Conservation (phyloP, 2,113 vertebrate species). For the Galbula dea region DNA sequence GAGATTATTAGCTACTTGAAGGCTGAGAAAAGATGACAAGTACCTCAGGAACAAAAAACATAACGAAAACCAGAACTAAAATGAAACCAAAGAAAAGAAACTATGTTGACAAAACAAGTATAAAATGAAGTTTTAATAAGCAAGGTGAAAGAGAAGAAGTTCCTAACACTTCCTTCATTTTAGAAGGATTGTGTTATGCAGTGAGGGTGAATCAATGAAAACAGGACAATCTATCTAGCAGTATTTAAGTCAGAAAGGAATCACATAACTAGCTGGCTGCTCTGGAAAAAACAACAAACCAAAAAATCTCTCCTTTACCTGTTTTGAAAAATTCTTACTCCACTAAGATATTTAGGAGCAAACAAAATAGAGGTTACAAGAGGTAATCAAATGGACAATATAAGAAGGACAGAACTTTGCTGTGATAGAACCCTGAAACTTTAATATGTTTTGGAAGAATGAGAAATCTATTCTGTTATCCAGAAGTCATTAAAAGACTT, state of each 20-base stretch:
- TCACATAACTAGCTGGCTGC: not conserved
- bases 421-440: not conserved
- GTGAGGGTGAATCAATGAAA: not conserved
- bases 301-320: accelerated
- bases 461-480: not conserved
- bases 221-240: not conserved
- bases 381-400: not conserved
- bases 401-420: not conserved
- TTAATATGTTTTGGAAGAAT: not conserved
- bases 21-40: not conserved
- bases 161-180: not conserved
- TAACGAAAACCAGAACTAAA: not conserved
- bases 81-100: not conserved
- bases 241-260: not conserved
- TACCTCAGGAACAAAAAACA: no score
- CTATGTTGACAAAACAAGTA: not conserved
- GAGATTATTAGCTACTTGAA: not conserved
- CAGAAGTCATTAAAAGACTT: not conserved
- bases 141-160: not conserved
- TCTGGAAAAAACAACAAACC: not conserved
- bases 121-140: not conserved
- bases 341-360: not conserved
- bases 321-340: not conserved
- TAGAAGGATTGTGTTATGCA: not conserved
- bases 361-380: not conserved